Base-by-base conservation (phyloP, 2,113 vertebrate genomes). In the Glaucomys volans region DNA sequence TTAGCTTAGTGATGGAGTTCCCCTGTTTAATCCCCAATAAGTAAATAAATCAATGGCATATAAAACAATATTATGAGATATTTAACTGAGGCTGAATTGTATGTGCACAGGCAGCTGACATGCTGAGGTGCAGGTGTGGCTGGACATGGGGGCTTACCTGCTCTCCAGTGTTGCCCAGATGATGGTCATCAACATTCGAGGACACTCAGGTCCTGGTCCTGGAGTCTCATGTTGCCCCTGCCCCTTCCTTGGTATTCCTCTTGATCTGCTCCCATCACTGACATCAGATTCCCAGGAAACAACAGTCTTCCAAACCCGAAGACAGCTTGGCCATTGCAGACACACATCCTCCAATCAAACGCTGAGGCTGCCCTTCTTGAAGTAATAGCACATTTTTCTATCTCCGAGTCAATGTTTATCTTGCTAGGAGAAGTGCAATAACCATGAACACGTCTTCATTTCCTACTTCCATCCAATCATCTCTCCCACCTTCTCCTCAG, bases 371-470 rank as follows among this genome's bases (percentile, higher is more conserved):
- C 37, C n/a, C 76, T 77, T 83, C 32, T 5, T 66, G 69, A 87
- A 85, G 26, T 37, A 37, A 30, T 16, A 40, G 17, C 67, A 59
- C 6, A 57, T 87, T 93, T 95, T 93, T 62, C 86, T 93, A 93
- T 59, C 62, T 95, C 76, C 83, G 91, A 79, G 71, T 1, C 64
- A 14, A 22, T 24, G 5, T 44, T 87, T 67, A 14, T 72, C 17
- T 87, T 71, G n/a, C 62, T n/a, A 47, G n/a, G n/a, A n/a, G 54
- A 18, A 54, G 76, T 59, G 10, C 17, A 44, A 22, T 77, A 87
- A 66, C 28, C 16, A 42, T 4, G 9, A n/a, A n/a, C 11, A 1
- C 1, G 14, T 54, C 32, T 71, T 22, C 3, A 5, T 32, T 13
- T 40, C 42, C 28, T 22, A 22, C 42, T 80, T 91, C 35, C 18